Conservation (phyloP, 1,140 invertebrate species). For the Ceratina australensis region DNA sequence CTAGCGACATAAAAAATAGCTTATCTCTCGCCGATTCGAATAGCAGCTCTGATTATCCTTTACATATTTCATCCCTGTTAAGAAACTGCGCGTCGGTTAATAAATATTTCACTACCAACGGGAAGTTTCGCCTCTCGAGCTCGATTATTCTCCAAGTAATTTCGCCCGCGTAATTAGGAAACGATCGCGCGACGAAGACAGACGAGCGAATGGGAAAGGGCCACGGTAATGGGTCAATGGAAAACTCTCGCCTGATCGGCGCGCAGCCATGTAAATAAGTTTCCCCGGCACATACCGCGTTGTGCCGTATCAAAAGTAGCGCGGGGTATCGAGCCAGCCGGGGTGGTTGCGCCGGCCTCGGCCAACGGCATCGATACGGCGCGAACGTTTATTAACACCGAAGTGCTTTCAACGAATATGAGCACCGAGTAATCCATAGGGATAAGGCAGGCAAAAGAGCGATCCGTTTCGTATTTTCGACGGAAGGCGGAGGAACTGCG, state of each 20-base stretch:
- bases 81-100: too few relatives aligned
- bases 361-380: constrained; percentile 25
- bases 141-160: too few relatives aligned
- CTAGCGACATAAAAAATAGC: not conserved
- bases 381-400: constrained; percentile 61
- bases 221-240: constrained; percentile 32
- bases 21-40: too few relatives aligned
- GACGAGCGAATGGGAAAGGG: not conserved
- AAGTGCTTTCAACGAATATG: constrained; percentile 59
- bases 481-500: constrained; percentile 28
- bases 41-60: too few relatives aligned
- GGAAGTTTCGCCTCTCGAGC: too few relatives aligned
- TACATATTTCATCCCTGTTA: too few relatives aligned
- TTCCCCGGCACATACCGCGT: constrained; percentile 37
- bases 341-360: not conserved
- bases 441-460: constrained; percentile 40
- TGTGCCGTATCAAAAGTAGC: not conserved
- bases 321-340: constrained; percentile 44
- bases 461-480: constrained; percentile 54
- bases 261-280: constrained; percentile 39
- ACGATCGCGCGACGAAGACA: not conserved
- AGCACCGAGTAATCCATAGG: constrained; percentile 49
- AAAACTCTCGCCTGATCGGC: constrained; percentile 32
- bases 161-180: not conserved
- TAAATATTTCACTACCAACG: too few relatives aligned